These are phyloP conservation scores for Heliconius erato DNA, from an alignment of 2,888 invertebrate species.

Conservation along the genomic window DNA sequence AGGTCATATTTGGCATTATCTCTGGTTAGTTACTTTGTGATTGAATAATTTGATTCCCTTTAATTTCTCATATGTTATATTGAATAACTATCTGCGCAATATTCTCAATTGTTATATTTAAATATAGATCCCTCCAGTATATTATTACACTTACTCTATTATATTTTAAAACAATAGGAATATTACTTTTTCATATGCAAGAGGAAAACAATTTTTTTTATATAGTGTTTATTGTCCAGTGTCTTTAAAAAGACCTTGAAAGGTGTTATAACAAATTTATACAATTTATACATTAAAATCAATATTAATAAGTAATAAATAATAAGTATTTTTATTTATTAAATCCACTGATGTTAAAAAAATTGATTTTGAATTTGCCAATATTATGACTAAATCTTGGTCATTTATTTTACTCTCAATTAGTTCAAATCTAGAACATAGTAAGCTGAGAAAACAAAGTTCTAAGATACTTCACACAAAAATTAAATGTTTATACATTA, in stretches of 20 bases:
- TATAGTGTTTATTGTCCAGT: neutral
- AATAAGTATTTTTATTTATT: too few species aligned
- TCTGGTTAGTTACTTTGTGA: conserved; percentile 46
- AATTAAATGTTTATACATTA: too few species aligned
- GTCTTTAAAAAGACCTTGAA: conserved; percentile 10
- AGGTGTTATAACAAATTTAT: neutral
- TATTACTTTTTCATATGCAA: neutral
- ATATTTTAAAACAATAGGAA: neutral
- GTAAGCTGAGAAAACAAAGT: too few species aligned
- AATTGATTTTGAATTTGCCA: neutral
- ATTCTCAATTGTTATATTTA: neutral
- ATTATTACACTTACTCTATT: neutral
- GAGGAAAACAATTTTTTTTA: neutral
- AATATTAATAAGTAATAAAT: neutral
- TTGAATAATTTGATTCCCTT: neutral
- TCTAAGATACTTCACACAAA: too few species aligned
- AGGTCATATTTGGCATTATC: conserved; percentile 68
- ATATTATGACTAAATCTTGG: neutral
- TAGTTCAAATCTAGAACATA: too few species aligned
- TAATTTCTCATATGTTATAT: conserved; percentile 1
- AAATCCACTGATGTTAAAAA: neutral
- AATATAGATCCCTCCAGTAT: neutral
- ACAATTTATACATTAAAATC: neutral
- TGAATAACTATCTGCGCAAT: neutral
- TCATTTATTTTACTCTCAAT: neutral